These are phyloP conservation scores for Hydrozoanthus gracilis DNA, from an alignment of 92 coral and sea anemone species.

Conservation along the genomic window DNA sequence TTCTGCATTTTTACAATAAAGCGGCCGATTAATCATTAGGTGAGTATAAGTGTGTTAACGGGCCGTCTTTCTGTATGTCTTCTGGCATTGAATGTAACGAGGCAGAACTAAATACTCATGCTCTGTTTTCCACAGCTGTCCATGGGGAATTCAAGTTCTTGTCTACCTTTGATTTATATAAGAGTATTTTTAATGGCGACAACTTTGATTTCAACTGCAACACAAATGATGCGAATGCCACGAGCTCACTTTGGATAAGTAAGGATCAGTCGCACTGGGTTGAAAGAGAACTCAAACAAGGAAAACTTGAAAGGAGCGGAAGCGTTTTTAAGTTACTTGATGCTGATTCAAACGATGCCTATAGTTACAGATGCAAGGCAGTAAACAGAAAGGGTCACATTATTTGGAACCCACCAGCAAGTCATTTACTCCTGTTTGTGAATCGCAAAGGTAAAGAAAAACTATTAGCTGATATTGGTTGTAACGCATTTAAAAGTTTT, in stretches of 20 bases:
- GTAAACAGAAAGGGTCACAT: background rate
- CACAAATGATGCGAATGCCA: background rate
- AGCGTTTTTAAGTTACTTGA: constrained; percentile 3
- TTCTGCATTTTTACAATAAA: too few species aligned
- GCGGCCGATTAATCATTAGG: too few species aligned
- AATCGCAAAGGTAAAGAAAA: background rate
- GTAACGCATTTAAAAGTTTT: background rate
- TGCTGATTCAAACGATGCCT: background rate
- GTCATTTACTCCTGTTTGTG: background rate
- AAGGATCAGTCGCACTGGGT: background rate
- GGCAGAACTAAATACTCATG: too few species aligned
- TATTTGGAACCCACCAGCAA: background rate
- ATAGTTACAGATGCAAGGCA: constrained; percentile 3
- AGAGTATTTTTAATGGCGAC: background rate
- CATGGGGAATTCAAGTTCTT: constrained; percentile 1
- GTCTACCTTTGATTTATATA: background rate
- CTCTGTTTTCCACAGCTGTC: background rate
- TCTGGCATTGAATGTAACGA: too few species aligned
- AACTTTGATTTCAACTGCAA: background rate
- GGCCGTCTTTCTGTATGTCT: too few species aligned
- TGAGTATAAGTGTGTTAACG: too few species aligned
- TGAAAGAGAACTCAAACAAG: background rate
- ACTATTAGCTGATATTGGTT: background rate
- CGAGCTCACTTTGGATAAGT: background rate
- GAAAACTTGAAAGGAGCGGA: constrained; percentile 4